phyloP scores from a whole-genome alignment of 2,797 vertebrate genomes.

The Australoheros facetus region DNA sequence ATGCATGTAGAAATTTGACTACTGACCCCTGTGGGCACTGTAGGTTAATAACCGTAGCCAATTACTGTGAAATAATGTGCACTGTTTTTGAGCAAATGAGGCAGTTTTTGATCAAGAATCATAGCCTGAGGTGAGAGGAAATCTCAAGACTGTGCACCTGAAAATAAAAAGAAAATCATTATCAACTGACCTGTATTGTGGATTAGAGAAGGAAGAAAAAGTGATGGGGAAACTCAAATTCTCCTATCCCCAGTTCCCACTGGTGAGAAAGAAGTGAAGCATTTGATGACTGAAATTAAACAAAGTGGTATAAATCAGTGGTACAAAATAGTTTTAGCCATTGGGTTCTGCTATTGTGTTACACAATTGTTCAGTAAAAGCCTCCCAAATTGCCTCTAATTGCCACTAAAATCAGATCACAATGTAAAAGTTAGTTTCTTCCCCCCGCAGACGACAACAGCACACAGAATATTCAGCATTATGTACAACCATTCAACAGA shows the following conservation, averaged over 20 bases:
- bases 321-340: constrained; percentile 6
- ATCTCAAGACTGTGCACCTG: constrained; percentile 13
- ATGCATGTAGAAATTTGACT: constrained; percentile 3
- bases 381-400: background rate
- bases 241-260: background rate
- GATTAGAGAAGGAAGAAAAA: background rate
- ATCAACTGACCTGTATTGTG: background rate
- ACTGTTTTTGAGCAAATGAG: background rate
- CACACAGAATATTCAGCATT: background rate
- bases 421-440: background rate
- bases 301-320: background rate
- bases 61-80: background rate
- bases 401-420: background rate
- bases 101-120: constrained; percentile 27
- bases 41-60: background rate
- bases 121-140: constrained; percentile 15
- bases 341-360: background rate
- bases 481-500: background rate
- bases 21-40: background rate
- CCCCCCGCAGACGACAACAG: background rate
- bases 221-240: background rate
- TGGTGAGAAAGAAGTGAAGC: constrained; percentile 1
- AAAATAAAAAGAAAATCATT: background rate
- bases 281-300: constrained; percentile 12
- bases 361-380: background rate